These are phyloP conservation scores for Agrochola lychnidis DNA, from an alignment of 2,888 invertebrate genomes.

Conservation along the genomic window DNA sequence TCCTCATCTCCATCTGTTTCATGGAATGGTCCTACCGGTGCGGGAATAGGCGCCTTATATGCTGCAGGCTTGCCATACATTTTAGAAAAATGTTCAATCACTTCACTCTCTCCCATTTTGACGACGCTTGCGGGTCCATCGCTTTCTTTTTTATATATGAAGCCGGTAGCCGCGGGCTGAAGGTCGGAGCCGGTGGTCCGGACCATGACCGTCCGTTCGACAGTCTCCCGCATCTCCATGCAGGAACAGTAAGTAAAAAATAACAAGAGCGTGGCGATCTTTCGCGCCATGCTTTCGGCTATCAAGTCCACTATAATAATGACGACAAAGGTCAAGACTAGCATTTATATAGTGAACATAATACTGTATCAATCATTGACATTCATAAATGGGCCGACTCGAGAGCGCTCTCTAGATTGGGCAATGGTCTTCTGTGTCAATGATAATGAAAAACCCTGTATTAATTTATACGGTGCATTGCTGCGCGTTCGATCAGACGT, in stretches of 20 bases:
- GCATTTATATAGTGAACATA: constrained; percentile 87
- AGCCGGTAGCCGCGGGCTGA: constrained; percentile 91
- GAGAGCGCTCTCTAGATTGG: constrained; percentile 86
- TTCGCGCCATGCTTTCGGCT: constrained; percentile 82
- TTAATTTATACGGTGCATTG: constrained; percentile 86
- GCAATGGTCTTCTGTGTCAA: constrained; percentile 89
- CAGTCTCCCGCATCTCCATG: constrained; percentile 88
- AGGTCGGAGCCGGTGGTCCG: constrained; percentile 91
- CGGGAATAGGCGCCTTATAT: constrained; percentile 78
- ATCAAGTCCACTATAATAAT: constrained; percentile 79
- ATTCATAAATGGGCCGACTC: constrained; percentile 86
- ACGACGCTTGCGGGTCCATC: constrained; percentile 87
- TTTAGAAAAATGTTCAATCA: constrained; percentile 85
- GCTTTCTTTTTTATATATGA: constrained; percentile 88
- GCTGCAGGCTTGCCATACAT: constrained; percentile 81
- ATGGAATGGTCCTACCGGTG: constrained; percentile 77
- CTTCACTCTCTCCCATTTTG: constrained; percentile 85
- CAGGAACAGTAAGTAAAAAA: constrained; percentile 75
- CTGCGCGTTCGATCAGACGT: constrained; percentile 76
- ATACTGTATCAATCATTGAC: constrained; percentile 84
- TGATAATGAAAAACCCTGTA: constrained; percentile 89
- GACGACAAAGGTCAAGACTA: constrained; percentile 83
- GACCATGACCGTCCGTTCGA: constrained; percentile 89
- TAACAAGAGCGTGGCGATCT: constrained; percentile 75
- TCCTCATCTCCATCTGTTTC: constrained; percentile 76